Base-by-base conservation (phyloP, 2,888 invertebrate genomes). In the Emmelina monodactyla region DNA sequence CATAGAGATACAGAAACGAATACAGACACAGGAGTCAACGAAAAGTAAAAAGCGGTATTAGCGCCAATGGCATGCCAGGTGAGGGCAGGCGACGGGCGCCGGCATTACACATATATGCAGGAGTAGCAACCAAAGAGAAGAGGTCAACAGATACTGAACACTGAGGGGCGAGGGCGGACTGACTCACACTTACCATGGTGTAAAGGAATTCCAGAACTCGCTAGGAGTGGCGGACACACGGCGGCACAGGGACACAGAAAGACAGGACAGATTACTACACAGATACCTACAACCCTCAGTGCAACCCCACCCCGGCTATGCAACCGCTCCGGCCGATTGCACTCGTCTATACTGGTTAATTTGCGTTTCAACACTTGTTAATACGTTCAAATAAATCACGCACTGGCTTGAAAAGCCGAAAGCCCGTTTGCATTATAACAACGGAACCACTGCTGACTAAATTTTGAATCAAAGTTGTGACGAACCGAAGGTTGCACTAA, bases 191-290 rank as follows among this genome's bases (percentile, higher is more conserved):
- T 94, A 94, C 94, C 94, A 91, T 89, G 93, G 92, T 88, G 91
- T 91, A 91, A 94, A 94, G 89, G 92, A 93, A 89, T 91, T 94
- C 94, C 94, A 94, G 92, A 94, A 94, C 89, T 92, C 92, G 91
- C 94, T 94, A 92, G 88, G 82, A 84, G 83, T 84, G 84, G 85
- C 84, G 85, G 82, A 85, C 85, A 85, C 79, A 80, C 80, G 81
- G 82, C 82, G 82, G 81, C 82, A 83, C 85, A 85, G 85, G 85
- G 85, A 85, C 85, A 85, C 85, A 86, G 82, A 83, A 81, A 81
- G 82, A 82, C 82, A 82, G 81, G 82, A 82, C 82, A 82, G 80
- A 82, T 82, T 82, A 82, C 82, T 82, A 82, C 79, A 81, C 81
- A 82, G 67, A 81, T 79, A 82, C 79, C 79, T 80, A 81, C 80